A percentile compares a stretch with the other conserved stretches of the same genome.
These are phyloP conservation scores for Gobiocypris rarus DNA, from an alignment of 2,113 vertebrate species.

Conservation along the genomic window DNA sequence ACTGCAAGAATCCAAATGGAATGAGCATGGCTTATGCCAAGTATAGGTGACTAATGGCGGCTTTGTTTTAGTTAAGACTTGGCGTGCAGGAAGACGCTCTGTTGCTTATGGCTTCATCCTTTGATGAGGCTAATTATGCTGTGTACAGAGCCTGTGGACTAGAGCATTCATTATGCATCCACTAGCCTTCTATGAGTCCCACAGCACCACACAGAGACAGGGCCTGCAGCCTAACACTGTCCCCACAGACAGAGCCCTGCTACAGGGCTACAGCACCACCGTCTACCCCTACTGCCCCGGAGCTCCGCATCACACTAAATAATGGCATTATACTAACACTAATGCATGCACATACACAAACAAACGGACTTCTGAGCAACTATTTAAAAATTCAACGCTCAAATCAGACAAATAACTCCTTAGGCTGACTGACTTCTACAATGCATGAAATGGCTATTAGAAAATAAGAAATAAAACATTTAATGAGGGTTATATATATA, in stretches of 20 bases:
- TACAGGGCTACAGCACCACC: slow-evolving; percentile 67
- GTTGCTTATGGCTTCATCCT: slow-evolving; percentile 63
- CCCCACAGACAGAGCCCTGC: slow-evolving; percentile 69
- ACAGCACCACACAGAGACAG: slow-evolving; percentile 61
- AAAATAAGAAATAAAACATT: slow-evolving; percentile 13
- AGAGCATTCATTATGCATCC: slow-evolving; percentile 73
- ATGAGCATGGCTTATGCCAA: neutral
- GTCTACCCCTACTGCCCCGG: slow-evolving; percentile 46
- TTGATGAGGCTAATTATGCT: slow-evolving; percentile 76
- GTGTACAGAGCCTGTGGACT: slow-evolving; percentile 75
- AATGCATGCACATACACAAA: slow-evolving; percentile 26
- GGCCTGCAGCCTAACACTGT: slow-evolving; percentile 67
- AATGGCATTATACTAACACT: slow-evolving; percentile 29
- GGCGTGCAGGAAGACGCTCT: slow-evolving; percentile 52
- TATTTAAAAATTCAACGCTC: slow-evolving; percentile 36
- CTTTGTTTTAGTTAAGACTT: slow-evolving; percentile 72
- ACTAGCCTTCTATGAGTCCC: slow-evolving; percentile 42
- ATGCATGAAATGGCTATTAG: neutral
- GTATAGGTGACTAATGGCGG: slow-evolving; percentile 39
- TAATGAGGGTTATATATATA: slow-evolving; percentile 9
- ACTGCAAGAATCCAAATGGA: neutral
- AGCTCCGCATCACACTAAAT: slow-evolving; percentile 54
- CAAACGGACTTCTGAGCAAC: slow-evolving; percentile 15
- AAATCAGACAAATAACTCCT: slow-evolving; percentile 46
- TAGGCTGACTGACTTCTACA: neutral